Percentiles rank a stretch among this genome's conserved stretches.
These are phyloP conservation scores for Leptinotarsa rubiginosa DNA, from an alignment of 2,888 invertebrate genomes.

Conservation along the genomic window DNA sequence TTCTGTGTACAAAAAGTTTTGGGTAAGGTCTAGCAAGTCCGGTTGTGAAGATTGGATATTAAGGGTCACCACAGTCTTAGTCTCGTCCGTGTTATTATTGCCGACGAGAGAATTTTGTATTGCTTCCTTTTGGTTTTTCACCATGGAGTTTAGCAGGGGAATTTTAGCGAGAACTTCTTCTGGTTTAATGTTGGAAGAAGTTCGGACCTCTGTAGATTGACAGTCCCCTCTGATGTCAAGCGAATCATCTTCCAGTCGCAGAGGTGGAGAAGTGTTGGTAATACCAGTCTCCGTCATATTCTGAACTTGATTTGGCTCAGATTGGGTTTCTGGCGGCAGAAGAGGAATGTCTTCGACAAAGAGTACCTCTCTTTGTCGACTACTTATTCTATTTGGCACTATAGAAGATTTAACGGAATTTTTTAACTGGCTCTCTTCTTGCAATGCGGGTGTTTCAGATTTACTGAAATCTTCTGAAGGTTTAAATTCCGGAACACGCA, in stretches of 20 bases:
- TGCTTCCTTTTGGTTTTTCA: constrained; percentile 39
- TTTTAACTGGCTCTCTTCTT: background rate
- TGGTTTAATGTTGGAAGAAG: constrained; percentile 16
- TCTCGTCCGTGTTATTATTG: constrained; percentile 49
- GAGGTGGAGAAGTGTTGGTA: constrained; percentile 44
- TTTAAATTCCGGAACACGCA: constrained; percentile 25
- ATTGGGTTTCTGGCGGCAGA: constrained; percentile 28
- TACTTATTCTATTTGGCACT: constrained; percentile 35
- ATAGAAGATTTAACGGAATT: constrained; percentile 1
- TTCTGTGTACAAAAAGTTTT: constrained; percentile 61
- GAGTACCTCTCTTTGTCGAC: constrained; percentile 45
- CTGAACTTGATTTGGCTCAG: constrained; percentile 27
- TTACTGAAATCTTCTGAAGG: constrained; percentile 23
- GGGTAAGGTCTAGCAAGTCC: constrained; percentile 51
- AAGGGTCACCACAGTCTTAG: constrained; percentile 52
- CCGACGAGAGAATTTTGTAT: constrained; percentile 34
- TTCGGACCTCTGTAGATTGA: background rate
- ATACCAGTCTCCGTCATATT: constrained; percentile 48
- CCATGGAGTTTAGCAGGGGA: constrained; percentile 46
- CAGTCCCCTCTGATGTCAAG: constrained; percentile 7
- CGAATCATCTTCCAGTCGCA: constrained; percentile 9
- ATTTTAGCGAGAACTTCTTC: constrained; percentile 46
- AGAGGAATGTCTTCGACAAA: constrained; percentile 31
- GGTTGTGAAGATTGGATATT: constrained; percentile 37
- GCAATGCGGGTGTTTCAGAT: background rate